Conservation (phyloP, 2,888 invertebrate species). For the Seira ritae region DNA sequence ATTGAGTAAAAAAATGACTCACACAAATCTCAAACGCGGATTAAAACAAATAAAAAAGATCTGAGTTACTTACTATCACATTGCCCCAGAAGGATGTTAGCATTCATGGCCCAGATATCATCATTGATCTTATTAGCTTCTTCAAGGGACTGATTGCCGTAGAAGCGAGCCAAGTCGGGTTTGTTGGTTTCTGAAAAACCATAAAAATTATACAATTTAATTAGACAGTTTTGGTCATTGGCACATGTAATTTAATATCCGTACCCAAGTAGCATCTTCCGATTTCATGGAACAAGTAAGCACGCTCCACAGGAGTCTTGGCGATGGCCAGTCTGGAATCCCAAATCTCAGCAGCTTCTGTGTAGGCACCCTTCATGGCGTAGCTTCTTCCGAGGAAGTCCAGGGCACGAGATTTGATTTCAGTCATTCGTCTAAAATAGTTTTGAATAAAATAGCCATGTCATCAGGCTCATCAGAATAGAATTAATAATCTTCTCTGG, state of each 20-base stretch:
- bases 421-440: conserved; percentile 73
- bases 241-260: not conserved
- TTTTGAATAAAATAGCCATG: not conserved
- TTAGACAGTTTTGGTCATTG: not conserved
- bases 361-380: conserved; percentile 75
- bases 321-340: conserved; percentile 75
- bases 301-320: conserved; percentile 75
- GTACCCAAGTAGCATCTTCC: conserved; percentile 76
- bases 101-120: conserved; percentile 72
- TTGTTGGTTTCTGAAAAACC: conserved; percentile 69
- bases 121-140: conserved; percentile 71
- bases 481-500: not conserved
- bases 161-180: conserved; percentile 70
- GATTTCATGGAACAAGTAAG: conserved; percentile 77
- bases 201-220: conserved; percentile 1
- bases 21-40: not conserved
- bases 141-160: conserved; percentile 69
- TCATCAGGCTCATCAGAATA: not conserved
- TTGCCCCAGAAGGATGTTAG: conserved; percentile 69
- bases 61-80: conserved; percentile 66
- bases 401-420: conserved; percentile 75
- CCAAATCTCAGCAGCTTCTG: conserved; percentile 76
- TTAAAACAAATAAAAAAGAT: not conserved
- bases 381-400: conserved; percentile 76
- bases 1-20: not conserved